phyloP scores from a whole-genome alignment of 53 echinoderm and acorn worm genomes.

The Temnopleurus reevesii region DNA sequence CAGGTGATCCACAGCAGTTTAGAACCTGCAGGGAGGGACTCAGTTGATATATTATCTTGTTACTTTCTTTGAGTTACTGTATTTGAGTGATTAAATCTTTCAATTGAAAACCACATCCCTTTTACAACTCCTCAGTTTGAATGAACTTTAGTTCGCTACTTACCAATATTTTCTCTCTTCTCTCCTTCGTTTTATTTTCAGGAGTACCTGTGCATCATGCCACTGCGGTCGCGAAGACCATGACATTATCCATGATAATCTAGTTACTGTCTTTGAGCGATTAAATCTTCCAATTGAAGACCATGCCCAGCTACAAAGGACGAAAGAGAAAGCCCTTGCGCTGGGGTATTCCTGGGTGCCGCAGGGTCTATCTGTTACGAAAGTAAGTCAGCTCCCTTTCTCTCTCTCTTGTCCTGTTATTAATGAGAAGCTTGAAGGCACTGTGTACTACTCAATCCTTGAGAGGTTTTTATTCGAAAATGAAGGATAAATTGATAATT shows the following conservation, averaged over 20 bases:
- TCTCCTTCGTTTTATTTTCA: slow-evolving; percentile 4
- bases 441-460: no score
- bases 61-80: no score
- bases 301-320: slow-evolving; percentile 76
- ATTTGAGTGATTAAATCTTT: slow-evolving; percentile 82
- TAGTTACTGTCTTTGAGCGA: slow-evolving; percentile 89
- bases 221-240: slow-evolving; percentile 90
- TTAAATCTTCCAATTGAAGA: slow-evolving; percentile 79
- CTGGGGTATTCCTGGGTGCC: slow-evolving; percentile 98
- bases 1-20: no score
- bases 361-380: slow-evolving; percentile 88
- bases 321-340: slow-evolving; percentile 85
- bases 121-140: no score
- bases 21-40: no score
- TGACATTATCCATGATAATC: slow-evolving; percentile 97
- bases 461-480: no score
- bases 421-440: no score
- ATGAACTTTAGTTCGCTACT: neutral
- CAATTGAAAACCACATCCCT: slow-evolving; percentile 73
- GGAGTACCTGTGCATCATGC: slow-evolving; percentile 90
- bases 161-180: neutral
- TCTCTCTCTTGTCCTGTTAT: no score
- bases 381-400: slow-evolving; percentile 60
- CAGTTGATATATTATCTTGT: no score
- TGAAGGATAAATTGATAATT: no score